Base-by-base conservation (phyloP, 35 echinoderm and acorn worm genomes). In the Diadema setosum region DNA sequence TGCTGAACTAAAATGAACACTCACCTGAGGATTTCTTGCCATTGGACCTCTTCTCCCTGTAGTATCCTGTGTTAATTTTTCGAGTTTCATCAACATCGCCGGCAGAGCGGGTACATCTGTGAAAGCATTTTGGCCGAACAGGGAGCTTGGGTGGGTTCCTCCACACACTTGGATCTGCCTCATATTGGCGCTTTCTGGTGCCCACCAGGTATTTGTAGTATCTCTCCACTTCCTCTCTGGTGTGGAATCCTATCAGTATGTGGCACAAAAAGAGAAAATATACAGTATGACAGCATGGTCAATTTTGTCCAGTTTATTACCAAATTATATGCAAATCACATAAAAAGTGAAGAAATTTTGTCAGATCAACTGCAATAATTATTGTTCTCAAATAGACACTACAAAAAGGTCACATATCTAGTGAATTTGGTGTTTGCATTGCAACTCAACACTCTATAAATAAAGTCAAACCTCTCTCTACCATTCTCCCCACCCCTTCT, bases 121-220 rank as follows among this genome's bases (percentile, higher is more conserved):
- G 83, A 48, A 91, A 97, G n/a, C 82, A 56, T 46, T 83, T 82
- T 5, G 67, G 89, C 85, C 74, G 84, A 6, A 87, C 84, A 4
- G 85, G 82, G 34, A 94, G 89, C 70, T 91, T 94, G n/a, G 96
- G 96, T 42, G 96, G 96, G 12, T 91, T 69, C 55, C 89, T 52
- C 92, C 96, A 99, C 9, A 99, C 87, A 46, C 61, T 95, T 60
- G 96, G 93, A 43, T 99, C 96, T 20, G 89, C 59, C 23, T 88
- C 85, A 82, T 89, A 99, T 63, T 95, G 92, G 18, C 40, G 65
- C 45, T 95, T 94, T 20, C 96, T 46, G 5, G 93, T 18, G 5
- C 82, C 75, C 44, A 75, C 55, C 1, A 95, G 46, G 49, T 99
- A 99, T 26, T 92, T 87, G 4, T 89, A 83, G 46, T 99, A 99